These are phyloP conservation scores for Nymphicus hollandicus DNA, from an alignment of 2,113 vertebrate genomes.

Conservation along the genomic window DNA sequence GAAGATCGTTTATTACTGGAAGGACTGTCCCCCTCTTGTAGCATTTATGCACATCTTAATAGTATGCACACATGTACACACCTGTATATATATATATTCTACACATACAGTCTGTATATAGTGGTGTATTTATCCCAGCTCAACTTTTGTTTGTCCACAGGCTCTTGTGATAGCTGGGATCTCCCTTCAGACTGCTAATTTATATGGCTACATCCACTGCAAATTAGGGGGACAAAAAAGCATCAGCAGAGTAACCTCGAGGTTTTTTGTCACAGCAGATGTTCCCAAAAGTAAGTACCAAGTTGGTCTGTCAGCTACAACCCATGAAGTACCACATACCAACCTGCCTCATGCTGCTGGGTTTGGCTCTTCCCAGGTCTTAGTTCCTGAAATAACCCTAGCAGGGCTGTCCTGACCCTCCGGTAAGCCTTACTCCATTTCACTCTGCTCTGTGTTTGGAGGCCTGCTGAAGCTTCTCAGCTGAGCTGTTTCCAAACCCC, in stretches of 20 bases:
- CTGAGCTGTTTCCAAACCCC: background rate
- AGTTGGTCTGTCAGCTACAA: background rate
- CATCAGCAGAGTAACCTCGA: constrained; percentile 58
- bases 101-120: fast-evolving
- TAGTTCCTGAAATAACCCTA: background rate
- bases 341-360: fast-evolving
- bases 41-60: background rate
- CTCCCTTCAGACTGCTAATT: constrained; percentile 84
- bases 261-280: constrained; percentile 68
- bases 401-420: background rate
- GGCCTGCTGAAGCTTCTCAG: background rate
- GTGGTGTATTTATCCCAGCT: background rate
- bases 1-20: background rate
- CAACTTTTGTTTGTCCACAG: constrained; percentile 57
- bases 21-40: background rate
- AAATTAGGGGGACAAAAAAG: constrained; percentile 76
- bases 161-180: constrained; percentile 83
- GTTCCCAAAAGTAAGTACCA: constrained; percentile 77
- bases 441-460: background rate
- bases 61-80: too few relatives aligned
- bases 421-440: background rate
- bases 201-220: constrained; percentile 86
- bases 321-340: fast-evolving
- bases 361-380: background rate
- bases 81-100: fast-evolving